Conservation (phyloP, 2,888 invertebrate species). For the Gerris lacustris region DNA sequence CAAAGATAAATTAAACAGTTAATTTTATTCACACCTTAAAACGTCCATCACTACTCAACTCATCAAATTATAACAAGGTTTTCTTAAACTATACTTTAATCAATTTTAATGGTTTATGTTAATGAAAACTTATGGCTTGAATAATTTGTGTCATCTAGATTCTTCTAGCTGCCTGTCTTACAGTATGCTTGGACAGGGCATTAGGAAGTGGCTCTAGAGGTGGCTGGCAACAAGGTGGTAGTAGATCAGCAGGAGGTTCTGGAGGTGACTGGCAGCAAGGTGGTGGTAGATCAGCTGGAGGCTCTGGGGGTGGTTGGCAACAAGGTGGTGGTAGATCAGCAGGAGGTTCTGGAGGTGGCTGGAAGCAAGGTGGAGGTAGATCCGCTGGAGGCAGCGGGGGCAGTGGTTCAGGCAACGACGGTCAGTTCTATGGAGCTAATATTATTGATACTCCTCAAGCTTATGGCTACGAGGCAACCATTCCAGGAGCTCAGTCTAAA, state of each 20-base stretch:
- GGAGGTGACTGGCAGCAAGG: neutral
- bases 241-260: neutral
- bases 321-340: conserved; percentile 14
- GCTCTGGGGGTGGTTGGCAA: neutral
- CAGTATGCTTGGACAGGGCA: neutral
- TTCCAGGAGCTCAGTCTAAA: conserved; percentile 24
- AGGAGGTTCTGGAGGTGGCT: conserved; percentile 9
- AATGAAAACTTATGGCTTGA: neutral
- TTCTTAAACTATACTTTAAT: too few species aligned
- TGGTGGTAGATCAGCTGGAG: conserved; percentile 13
- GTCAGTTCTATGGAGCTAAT: conserved; percentile 21
- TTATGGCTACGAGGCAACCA: conserved; percentile 25
- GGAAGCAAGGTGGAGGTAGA: conserved; percentile 5
- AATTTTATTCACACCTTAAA: too few species aligned
- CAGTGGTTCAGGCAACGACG: conserved; percentile 2
- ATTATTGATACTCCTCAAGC: conserved; percentile 22
- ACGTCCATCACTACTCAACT: too few species aligned
- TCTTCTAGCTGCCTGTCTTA: neutral
- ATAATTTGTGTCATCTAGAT: neutral
- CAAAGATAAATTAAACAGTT: too few species aligned
- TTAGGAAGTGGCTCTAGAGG: neutral
- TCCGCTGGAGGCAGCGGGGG: conserved; percentile 11
- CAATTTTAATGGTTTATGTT: too few species aligned
- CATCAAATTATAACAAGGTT: too few species aligned
- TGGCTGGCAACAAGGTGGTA: neutral